A percentile compares a stretch with the other conserved stretches of the same genome.
phyloP scores from a whole-genome alignment of 2,888 invertebrate genomes.

The Pandemis heparana region DNA sequence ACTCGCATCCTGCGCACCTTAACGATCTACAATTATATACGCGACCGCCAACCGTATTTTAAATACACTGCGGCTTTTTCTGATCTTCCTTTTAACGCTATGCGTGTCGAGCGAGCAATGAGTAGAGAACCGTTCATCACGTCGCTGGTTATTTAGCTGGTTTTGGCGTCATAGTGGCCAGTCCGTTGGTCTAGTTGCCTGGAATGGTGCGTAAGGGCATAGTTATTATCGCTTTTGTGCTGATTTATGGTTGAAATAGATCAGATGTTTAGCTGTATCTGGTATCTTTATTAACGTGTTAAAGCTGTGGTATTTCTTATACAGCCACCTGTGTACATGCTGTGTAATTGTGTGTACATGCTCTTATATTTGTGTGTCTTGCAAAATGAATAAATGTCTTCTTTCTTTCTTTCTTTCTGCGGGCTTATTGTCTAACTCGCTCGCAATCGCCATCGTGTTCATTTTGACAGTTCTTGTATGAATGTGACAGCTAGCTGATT shows the following conservation, averaged over 20 bases:
- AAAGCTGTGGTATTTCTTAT: not conserved
- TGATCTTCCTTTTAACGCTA: too few relatives aligned
- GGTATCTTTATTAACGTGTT: not conserved
- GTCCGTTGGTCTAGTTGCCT: not conserved
- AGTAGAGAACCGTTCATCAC: not conserved
- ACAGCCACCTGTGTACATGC: too few relatives aligned
- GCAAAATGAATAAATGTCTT: too few relatives aligned
- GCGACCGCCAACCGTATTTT: not conserved
- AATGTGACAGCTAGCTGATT: too few relatives aligned
- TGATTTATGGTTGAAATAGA: conserved; percentile 19
- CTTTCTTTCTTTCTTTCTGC: too few relatives aligned
- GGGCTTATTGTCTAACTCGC: too few relatives aligned
- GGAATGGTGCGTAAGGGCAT: conserved; percentile 7
- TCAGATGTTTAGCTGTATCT: conserved; percentile 11
- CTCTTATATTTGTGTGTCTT: too few relatives aligned
- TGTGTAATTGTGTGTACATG: too few relatives aligned
- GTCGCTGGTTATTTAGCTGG: not conserved
- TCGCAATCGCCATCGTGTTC: too few relatives aligned
- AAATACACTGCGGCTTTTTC: not conserved
- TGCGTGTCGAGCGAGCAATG: not conserved
- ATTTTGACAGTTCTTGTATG: too few relatives aligned
- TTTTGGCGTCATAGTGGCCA: not conserved
- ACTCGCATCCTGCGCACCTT: conserved; percentile 16
- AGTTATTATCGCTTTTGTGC: conserved; percentile 14
- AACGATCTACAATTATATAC: not conserved